Evolutionary conservation across 2,888 invertebrate species (phyloP).

Genomic region (Cerastis leucographa): DNA sequence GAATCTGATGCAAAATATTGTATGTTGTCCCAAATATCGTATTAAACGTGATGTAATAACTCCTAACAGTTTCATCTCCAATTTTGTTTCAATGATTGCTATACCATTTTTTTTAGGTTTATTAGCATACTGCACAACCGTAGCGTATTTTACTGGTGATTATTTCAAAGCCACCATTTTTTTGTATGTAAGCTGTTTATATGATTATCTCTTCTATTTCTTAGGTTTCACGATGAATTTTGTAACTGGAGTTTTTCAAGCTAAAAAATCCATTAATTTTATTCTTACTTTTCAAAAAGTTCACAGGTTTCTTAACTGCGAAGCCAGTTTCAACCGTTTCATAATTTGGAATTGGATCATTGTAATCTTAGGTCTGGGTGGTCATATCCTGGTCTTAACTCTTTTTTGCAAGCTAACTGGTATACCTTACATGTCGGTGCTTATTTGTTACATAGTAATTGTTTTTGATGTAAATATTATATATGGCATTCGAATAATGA

Average conservation of each 20-base stretch:
- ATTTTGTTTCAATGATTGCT: background rate
- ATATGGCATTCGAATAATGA: constrained; percentile 22
- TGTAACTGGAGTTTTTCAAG: background rate
- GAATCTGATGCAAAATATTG: constrained; percentile 13
- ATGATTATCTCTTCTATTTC: background rate
- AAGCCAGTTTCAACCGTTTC: background rate
- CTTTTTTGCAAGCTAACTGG: background rate
- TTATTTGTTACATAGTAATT: background rate
- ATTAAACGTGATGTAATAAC: background rate
- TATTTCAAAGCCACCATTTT: accelerated
- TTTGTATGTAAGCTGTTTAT: background rate
- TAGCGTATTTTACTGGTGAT: background rate
- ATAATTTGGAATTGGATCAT: constrained; percentile 23
- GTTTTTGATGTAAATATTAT: constrained; percentile 27
- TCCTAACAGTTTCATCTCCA: background rate
- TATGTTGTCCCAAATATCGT: constrained; percentile 13
- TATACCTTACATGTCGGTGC: background rate
- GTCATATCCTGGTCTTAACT: background rate
- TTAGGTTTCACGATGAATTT: constrained; percentile 2
- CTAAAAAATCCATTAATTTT: background rate
- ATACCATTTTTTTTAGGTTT: background rate
- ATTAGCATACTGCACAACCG: background rate
- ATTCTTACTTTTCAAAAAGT: constrained; percentile 23
- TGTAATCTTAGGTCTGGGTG: background rate
- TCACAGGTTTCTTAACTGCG: constrained; percentile 18